Conservation (phyloP, 2,113 vertebrate genomes). For the Polyodon spathula region DNA sequence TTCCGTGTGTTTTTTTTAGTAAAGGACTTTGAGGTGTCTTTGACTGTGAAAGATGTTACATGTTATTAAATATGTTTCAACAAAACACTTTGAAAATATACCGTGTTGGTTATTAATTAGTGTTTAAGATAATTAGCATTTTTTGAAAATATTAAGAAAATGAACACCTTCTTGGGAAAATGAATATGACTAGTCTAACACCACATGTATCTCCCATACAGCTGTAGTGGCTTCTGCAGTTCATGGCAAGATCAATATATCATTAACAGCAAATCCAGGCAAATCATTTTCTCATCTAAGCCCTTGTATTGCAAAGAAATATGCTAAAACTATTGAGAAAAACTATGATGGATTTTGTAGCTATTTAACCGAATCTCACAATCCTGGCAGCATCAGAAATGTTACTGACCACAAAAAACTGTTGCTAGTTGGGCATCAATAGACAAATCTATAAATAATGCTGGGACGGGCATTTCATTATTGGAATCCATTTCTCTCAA, state of each 20-base stretch:
- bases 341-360: background rate
- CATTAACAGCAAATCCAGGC: conserved; percentile 11
- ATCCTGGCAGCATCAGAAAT: background rate
- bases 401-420: background rate
- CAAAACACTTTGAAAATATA: too few species aligned
- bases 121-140: too few species aligned
- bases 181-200: background rate
- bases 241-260: conserved; percentile 13
- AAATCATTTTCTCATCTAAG: conserved; percentile 2
- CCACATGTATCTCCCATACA: background rate
- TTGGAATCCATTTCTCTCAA: conserved; percentile 4
- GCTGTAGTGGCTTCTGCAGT: background rate
- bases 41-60: too few species aligned
- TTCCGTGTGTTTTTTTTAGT: too few species aligned
- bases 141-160: too few species aligned
- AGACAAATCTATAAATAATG: conserved; percentile 11
- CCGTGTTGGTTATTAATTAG: too few species aligned
- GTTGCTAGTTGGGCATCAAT: conserved; percentile 8
- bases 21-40: too few species aligned
- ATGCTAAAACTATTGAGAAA: background rate
- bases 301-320: background rate
- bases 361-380: conserved; percentile 4
- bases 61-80: too few species aligned
- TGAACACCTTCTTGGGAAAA: too few species aligned
- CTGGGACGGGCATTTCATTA: conserved; percentile 13